Evolutionary conservation across 2,888 invertebrate species (phyloP), one percentile per base, ranked within the genome.

Genomic region (Cosmia pyralina): DNA sequence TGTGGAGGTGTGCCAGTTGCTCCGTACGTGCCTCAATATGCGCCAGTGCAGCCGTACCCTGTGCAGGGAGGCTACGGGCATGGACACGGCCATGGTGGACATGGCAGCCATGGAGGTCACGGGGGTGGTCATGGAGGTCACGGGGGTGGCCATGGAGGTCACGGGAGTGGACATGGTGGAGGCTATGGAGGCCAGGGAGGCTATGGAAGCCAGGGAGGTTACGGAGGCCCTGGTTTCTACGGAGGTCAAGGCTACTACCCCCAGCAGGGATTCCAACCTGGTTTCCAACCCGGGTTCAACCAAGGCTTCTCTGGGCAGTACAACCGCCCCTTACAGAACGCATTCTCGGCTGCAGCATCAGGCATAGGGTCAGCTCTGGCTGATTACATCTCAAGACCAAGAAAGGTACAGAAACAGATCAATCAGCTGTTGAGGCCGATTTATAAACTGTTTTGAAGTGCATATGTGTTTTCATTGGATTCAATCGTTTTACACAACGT

Each of bases 361-460:
- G 96, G 96, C n/a, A 91, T 97, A 15, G 97, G 97, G 50, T 91
- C 94, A 8, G 96, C 96, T 2, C 89, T 97, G 10, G 96, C 96
- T 22, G 96, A 96, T 80, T 92, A 94, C 89, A 88, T 95, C 57
- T 82, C 91, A 81, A 90, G 92, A 63, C 95, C 95, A 2, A 92
- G 90, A 78, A 94, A 93, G 82, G 91, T 92, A 0, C 93, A 94
- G 77, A 93, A 91, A 63, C 91, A 94, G 75, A 90, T 95, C 65
- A 94, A 94, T 77, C 92, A 93, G 85, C 82, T 95, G 7, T 85
- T 96, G 4, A 91, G 91, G 72, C 96, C 96, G 6, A 87, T 95
- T 64, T 94, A 95, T 79, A 93, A 90, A 69, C 82, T 96, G 67
- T 93, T 96, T 83, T 95, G 69, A 79, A 76, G 72, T 74, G 83